Percentiles rank a stretch among this genome's conserved stretches.
Conservation (phyloP, 2,113 vertebrate species). For the Rhea americana region DNA sequence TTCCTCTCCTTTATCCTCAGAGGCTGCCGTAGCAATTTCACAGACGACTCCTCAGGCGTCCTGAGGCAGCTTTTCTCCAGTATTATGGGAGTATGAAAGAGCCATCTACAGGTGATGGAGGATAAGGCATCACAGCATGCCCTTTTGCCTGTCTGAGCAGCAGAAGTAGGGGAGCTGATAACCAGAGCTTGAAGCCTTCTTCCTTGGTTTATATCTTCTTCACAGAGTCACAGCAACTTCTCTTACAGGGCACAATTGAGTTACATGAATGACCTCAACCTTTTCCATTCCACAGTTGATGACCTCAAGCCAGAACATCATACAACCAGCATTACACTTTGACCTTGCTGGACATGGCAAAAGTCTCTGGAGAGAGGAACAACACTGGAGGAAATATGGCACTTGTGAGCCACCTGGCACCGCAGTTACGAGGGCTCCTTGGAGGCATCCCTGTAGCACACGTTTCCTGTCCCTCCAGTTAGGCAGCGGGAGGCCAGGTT, state of each 20-base stretch:
- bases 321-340: too few species aligned
- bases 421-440: not conserved
- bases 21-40: not conserved
- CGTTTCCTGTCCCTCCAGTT: not conserved
- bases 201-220: not conserved
- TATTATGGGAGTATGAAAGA: constrained; percentile 32
- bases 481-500: not conserved
- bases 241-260: fast-evolving
- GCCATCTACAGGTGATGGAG: constrained; percentile 62
- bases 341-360: not conserved
- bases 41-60: not conserved
- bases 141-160: not conserved
- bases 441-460: not conserved
- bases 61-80: not conserved
- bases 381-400: fast-evolving
- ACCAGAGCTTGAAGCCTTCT: too few species aligned
- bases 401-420: not conserved
- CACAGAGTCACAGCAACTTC: not conserved
- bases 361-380: not conserved
- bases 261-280: not conserved
- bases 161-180: fast-evolving
- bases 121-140: constrained; percentile 7
- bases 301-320: not conserved
- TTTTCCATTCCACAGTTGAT: not conserved
- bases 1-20: constrained; percentile 26